Conservation (phyloP, 2,797 vertebrate species). For the Melanotaenia maccullochi region DNA sequence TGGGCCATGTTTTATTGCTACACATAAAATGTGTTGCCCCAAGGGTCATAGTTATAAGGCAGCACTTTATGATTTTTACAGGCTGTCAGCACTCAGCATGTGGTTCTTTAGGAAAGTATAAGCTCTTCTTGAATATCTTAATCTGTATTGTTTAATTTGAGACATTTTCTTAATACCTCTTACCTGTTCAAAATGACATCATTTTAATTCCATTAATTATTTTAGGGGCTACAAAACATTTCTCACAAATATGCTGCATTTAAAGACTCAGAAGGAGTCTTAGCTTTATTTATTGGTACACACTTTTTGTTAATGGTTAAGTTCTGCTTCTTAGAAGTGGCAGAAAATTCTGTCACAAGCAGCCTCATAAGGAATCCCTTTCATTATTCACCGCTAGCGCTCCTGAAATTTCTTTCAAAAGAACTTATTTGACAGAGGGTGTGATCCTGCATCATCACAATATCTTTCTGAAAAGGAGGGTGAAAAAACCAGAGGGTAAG, state of each 20-base stretch:
- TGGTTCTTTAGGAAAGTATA: background rate
- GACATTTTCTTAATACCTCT: background rate
- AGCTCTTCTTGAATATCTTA: background rate
- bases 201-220: background rate
- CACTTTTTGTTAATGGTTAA: background rate
- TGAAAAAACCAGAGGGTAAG: slow-evolving; percentile 26
- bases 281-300: slow-evolving; percentile 15
- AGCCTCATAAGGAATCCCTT: slow-evolving; percentile 35
- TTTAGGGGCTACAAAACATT: background rate
- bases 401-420: slow-evolving; percentile 34
- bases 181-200: background rate
- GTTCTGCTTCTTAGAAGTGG: slow-evolving; percentile 29
- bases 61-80: slow-evolving; percentile 16
- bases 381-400: slow-evolving; percentile 30
- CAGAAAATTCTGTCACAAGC: slow-evolving; percentile 33
- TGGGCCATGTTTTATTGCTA: slow-evolving; percentile 26
- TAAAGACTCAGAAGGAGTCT: background rate
- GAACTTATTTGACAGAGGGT: slow-evolving; percentile 43
- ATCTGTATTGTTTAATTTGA: background rate
- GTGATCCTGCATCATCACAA: slow-evolving; percentile 39
- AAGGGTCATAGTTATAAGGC: slow-evolving; percentile 18
- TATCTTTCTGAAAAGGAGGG: slow-evolving; percentile 26
- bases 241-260: background rate
- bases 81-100: background rate
- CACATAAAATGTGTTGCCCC: slow-evolving; percentile 12